Evolutionary conservation across 2,888 invertebrate species (phyloP).

Genomic region (Ryuthela nishihirai): DNA sequence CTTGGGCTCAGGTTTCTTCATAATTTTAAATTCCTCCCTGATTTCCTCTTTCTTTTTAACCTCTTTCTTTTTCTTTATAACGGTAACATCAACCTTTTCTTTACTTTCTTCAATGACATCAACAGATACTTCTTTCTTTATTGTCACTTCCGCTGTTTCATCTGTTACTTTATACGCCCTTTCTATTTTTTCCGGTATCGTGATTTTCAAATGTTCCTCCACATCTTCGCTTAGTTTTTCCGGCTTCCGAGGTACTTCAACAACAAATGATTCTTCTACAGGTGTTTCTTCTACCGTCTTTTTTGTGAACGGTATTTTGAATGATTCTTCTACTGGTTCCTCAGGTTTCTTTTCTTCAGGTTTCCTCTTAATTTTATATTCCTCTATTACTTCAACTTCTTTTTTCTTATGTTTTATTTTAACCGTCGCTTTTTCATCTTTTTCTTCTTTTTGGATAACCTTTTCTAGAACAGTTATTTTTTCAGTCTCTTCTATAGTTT

Average conservation of each 20-base stretch:
- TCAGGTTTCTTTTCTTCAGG: constrained; percentile 52
- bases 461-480: neutral
- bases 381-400: constrained; percentile 66
- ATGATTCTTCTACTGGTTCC: constrained; percentile 20
- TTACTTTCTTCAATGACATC: constrained; percentile 42
- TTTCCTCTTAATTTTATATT: constrained; percentile 59
- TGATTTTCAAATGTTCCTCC: constrained; percentile 18
- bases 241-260: constrained; percentile 48
- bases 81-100: constrained; percentile 23
- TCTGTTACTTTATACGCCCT: constrained; percentile 38
- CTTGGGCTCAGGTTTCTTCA: constrained; percentile 50
- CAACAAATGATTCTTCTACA: constrained; percentile 29
- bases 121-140: constrained; percentile 36
- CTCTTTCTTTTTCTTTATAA: constrained; percentile 17
- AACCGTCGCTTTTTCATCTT: constrained; percentile 19
- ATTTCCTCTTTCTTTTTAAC: constrained; percentile 21
- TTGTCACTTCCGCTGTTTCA: constrained; percentile 41
- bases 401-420: constrained; percentile 61
- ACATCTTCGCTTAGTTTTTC: constrained; percentile 52
- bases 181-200: constrained; percentile 4
- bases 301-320: constrained; percentile 12
- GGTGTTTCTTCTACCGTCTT: constrained; percentile 53
- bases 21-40: constrained; percentile 16
- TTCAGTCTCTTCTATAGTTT: constrained; percentile 37
- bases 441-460: constrained; percentile 39